Evolutionary conservation across 2,113 vertebrate species (phyloP), one percentile per base, ranked within the genome.

Genomic region (Gopherus evgoodei): DNA sequence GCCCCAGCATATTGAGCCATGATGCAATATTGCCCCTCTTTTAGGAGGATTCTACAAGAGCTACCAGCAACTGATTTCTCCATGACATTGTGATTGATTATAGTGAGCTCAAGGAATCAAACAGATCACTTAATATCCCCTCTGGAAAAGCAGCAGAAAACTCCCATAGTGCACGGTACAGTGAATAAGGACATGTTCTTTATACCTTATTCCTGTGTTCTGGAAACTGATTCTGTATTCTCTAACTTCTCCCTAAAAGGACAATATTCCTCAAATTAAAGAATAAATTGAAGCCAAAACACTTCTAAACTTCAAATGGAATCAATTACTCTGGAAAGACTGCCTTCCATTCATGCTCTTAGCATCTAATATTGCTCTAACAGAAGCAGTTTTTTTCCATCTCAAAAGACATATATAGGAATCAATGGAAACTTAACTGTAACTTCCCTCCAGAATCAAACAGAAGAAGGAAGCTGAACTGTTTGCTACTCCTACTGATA

Each of bases 101-200:
- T 53, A 44, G 5, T 72, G 25, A 52, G 31, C 42, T 90, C 86
- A 56, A 44, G 44, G 44, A 44, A 95, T 93, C 84, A 87, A 81
- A 87, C 81, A 62, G 49, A 84, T 57, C 69, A 72, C 42, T 94
- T 86, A 29, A 81, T 90, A 97, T 84, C 90, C 90, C 79, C 80
- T 87, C 91, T n/a, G 2, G 95, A 98, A 98, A 98, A 98, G 97
- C 97, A 98, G 96, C 94, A 97, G 95, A 97, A 98, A 98, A 97
- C 97, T 97, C 95, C 97, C 96, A 93, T 95, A 90, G 85, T 84
- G 83, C 89, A 38, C 81, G 42, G 89, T 0, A 31, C 3, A 42
- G 17, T 42, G 75, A 72, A 62, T 75, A 92, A 56, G 13, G 81
- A 93, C 25, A 83, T 86, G 29, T n/a, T 31, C 86, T 82, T 65